A percentile compares a stretch with the other conserved stretches of the same genome.
These are phyloP conservation scores for Merluccius polli DNA, from an alignment of 2,797 vertebrate species.

Conservation along the genomic window DNA sequence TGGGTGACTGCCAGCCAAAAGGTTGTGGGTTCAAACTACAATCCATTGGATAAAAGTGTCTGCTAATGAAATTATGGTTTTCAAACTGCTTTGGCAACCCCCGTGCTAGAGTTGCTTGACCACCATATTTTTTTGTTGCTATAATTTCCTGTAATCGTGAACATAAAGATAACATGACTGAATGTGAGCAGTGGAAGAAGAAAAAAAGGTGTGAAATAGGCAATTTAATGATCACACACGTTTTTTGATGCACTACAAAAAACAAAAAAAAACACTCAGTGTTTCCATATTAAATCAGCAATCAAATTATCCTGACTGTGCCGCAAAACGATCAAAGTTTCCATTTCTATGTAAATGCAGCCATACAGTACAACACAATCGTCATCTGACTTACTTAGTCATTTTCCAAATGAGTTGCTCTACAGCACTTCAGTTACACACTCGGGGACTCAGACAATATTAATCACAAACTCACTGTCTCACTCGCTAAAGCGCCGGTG, in stretches of 20 bases:
- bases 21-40: not conserved
- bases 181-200: not conserved
- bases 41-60: not conserved
- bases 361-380: conserved; percentile 28
- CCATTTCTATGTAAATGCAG: conserved; percentile 22
- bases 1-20: not conserved
- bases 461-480: conserved; percentile 57
- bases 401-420: conserved; percentile 56
- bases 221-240: not conserved
- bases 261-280: not conserved
- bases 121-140: not conserved
- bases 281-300: not conserved
- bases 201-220: not conserved
- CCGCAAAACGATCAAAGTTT: not conserved
- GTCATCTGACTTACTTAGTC: conserved; percentile 46
- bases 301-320: not conserved
- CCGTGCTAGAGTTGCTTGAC: not conserved
- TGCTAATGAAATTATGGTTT: not conserved
- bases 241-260: not conserved
- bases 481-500: conserved; percentile 46
- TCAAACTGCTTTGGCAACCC: not conserved
- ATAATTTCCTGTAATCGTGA: not conserved
- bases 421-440: conserved; percentile 54
- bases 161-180: not conserved
- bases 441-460: conserved; percentile 49